Conservation (phyloP, 1,140 invertebrate species). For the Helicorthomorpha holstii region DNA sequence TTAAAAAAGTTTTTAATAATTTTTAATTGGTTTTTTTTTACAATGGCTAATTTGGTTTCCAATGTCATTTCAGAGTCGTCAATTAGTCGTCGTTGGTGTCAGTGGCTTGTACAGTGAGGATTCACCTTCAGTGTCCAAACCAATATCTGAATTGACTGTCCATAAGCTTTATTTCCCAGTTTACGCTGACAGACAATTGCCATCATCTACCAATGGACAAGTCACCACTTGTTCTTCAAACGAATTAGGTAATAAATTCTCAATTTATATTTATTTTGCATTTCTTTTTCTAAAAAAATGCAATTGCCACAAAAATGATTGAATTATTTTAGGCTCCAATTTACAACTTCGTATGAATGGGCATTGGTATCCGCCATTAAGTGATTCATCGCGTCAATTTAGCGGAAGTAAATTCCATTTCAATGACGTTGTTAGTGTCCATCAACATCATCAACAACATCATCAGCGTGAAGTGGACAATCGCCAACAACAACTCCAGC, state of each 20-base stretch:
- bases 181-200: not conserved
- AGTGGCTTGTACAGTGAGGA: conserved; percentile 4
- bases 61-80: conserved; percentile 41
- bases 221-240: not conserved
- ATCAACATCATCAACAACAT: not conserved
- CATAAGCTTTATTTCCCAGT: conserved; percentile 9
- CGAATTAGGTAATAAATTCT: not conserved
- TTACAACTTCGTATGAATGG: not conserved
- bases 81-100: conserved; percentile 73
- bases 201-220: not conserved
- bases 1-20: too few species aligned
- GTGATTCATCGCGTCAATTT: not conserved
- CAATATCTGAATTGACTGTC: conserved; percentile 6
- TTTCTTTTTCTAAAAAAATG: not conserved
- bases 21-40: too few species aligned
- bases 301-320: too few species aligned
- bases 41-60: too few species aligned
- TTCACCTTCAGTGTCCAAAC: not conserved
- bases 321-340: not conserved
- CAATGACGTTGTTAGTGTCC: not conserved
- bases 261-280: not conserved
- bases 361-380: not conserved
- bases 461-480: not conserved
- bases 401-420: not conserved
- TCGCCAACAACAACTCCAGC: too few species aligned